A percentile compares a stretch with the other conserved stretches of the same genome.
These are phyloP conservation scores for Thrips palmi DNA, from an alignment of 1,140 invertebrate genomes.

Conservation along the genomic window DNA sequence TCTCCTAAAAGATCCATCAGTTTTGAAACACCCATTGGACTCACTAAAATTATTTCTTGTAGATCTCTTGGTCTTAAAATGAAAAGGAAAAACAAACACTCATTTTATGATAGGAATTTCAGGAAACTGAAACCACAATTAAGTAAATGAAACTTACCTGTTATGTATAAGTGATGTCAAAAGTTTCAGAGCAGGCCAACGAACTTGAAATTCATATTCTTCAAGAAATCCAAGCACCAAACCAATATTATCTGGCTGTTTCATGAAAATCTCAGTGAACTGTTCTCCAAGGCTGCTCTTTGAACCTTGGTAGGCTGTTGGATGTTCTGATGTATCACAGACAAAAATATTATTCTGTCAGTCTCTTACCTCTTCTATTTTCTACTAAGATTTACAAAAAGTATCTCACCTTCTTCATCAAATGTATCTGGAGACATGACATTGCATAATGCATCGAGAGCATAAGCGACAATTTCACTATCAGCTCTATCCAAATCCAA, in stretches of 20 bases:
- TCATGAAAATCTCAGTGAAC: conserved; percentile 97
- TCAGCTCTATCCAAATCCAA: conserved; percentile 69
- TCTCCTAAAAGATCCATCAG: conserved; percentile 92
- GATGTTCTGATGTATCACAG: conserved; percentile 16
- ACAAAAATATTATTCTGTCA: not conserved
- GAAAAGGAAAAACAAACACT: conserved; percentile 3
- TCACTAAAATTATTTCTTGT: conserved; percentile 85
- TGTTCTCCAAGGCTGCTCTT: conserved; percentile 55
- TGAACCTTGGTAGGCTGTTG: conserved; percentile 26
- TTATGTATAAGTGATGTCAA: conserved; percentile 64
- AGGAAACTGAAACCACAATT: conserved; percentile 2
- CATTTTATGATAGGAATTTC: conserved; percentile 3
- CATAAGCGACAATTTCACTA: conserved; percentile 79
- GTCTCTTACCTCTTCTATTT: not conserved
- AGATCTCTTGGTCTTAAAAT: conserved; percentile 60
- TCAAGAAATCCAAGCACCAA: conserved; percentile 77
- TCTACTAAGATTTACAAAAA: conserved; percentile 13
- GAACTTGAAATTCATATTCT: conserved; percentile 84
- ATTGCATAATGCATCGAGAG: conserved; percentile 80
- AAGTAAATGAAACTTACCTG: conserved; percentile 19
- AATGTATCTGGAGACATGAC: conserved; percentile 69
- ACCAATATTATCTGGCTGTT: conserved; percentile 71
- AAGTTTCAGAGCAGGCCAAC: conserved; percentile 73
- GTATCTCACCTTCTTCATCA: conserved; percentile 57
- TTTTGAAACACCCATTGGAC: conserved; percentile 94